Percentiles rank a stretch among this genome's conserved stretches.
Conservation (phyloP, 2,888 invertebrate species). For the Tachina grossa region DNA sequence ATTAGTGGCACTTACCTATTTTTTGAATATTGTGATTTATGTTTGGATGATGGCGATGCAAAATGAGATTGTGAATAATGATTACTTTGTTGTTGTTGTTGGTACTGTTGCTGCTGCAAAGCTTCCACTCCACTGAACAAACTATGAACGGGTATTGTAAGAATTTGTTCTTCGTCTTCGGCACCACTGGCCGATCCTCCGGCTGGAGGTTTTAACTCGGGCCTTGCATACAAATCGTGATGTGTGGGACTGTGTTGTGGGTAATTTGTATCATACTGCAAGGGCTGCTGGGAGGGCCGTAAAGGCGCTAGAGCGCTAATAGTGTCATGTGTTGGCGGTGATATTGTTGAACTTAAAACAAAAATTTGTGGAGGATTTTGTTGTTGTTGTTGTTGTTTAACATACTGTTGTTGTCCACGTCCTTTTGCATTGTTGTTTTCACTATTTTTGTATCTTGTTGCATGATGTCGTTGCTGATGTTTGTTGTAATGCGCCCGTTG, state of each 20-base stretch:
- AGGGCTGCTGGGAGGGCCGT: constrained; percentile 35
- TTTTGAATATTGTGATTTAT: constrained; percentile 54
- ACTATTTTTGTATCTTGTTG: constrained; percentile 57
- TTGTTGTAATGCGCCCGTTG: constrained; percentile 79
- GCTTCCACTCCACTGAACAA: constrained; percentile 76
- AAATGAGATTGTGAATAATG: constrained; percentile 58
- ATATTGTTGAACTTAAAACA: constrained; percentile 72
- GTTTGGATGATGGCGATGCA: constrained; percentile 38
- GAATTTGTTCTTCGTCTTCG: constrained; percentile 74
- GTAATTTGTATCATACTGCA: constrained; percentile 70
- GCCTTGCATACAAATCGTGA: constrained; percentile 74
- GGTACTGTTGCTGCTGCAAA: constrained; percentile 72
- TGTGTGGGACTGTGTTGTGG: constrained; percentile 75
- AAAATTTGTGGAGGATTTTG: constrained; percentile 69
- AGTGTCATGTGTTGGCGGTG: constrained; percentile 68
- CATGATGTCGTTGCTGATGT: constrained; percentile 70
- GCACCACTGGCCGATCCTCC: background rate
- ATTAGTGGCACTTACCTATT: constrained; percentile 53
- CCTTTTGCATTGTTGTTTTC: constrained; percentile 46
- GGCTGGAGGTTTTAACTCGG: constrained; percentile 70
- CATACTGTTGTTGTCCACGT: constrained; percentile 59
- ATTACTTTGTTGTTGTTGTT: constrained; percentile 47
- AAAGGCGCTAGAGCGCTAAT: constrained; percentile 50
- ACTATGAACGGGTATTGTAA: constrained; percentile 78
- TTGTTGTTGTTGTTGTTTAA: constrained; percentile 60